Evolutionary conservation across 2,888 invertebrate genomes (phyloP).

Genomic region (Linyphia triangularis): DNA sequence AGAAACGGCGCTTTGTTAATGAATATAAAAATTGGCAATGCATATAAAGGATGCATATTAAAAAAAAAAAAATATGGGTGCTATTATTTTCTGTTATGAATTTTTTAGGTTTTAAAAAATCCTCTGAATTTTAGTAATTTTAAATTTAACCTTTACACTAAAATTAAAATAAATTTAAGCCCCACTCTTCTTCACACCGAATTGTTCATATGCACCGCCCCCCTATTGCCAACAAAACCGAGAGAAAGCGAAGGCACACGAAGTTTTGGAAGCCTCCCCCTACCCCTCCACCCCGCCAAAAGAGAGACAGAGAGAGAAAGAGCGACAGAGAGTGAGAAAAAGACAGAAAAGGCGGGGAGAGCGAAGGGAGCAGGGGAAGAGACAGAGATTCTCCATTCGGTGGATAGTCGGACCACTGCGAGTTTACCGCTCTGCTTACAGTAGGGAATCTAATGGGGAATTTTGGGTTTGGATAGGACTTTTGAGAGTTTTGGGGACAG

Average conservation of each 20-base stretch:
- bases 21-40: no score
- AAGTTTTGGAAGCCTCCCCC: constrained; percentile 50
- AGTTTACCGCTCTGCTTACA: neutral
- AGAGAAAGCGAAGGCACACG: constrained; percentile 57
- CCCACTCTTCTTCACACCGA: neutral
- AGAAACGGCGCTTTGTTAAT: no score
- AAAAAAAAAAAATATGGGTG: no score
- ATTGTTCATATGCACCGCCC: constrained; percentile 13
- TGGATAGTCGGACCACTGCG: constrained; percentile 58
- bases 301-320: constrained; percentile 5
- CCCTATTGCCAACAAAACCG: neutral
- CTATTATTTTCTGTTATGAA: no score
- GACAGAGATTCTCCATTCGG: constrained; percentile 67
- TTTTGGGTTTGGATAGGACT: neutral
- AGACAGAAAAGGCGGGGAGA: constrained; percentile 70
- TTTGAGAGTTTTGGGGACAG: no score
- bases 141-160: no score
- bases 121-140: no score
- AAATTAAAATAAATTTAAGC: no score
- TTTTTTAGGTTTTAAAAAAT: no score
- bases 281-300: neutral
- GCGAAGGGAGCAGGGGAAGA: constrained; percentile 45
- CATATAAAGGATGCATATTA: no score
- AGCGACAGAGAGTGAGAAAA: constrained; percentile 71
- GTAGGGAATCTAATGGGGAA: neutral